phyloP scores from a whole-genome alignment of 2,888 invertebrate genomes.

The Sympetrum striolatum region DNA sequence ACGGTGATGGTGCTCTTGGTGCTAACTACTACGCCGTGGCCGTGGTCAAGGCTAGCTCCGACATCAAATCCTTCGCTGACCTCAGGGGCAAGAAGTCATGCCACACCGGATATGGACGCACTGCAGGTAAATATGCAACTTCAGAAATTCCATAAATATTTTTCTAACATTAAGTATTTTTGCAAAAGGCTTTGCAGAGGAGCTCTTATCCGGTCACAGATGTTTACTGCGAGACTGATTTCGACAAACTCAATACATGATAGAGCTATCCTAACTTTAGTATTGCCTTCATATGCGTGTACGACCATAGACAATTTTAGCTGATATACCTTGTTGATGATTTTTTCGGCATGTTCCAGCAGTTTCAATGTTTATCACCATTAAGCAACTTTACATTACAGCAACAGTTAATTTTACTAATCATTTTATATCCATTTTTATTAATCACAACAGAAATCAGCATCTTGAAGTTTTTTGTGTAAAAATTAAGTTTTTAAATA shows the following conservation, averaged over 20 bases:
- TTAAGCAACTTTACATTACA: not conserved
- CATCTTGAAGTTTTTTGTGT: no score
- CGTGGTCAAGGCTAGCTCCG: constrained; percentile 68
- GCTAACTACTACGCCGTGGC: constrained; percentile 68
- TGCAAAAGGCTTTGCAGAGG: not conserved
- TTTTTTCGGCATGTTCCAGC: no score
- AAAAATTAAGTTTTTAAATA: no score
- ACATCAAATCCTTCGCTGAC: constrained; percentile 63
- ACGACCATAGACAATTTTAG: no score
- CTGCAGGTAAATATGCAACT: constrained; percentile 59
- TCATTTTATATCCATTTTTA: no score
- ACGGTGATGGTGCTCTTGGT: constrained; percentile 61
- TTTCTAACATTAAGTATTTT: not conserved
- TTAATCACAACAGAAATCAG: no score
- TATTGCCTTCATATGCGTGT: no score
- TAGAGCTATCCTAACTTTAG: no score
- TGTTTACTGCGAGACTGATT: not conserved
- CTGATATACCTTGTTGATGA: no score
- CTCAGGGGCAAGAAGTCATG: constrained; percentile 70
- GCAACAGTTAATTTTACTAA: no score
- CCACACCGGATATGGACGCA: constrained; percentile 63
- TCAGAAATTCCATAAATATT: no score
- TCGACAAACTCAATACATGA: not conserved
- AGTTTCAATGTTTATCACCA: not conserved
- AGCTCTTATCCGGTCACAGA: no score